Conservation (phyloP, 1,140 invertebrate species). For the Lanistes nyassanus region DNA sequence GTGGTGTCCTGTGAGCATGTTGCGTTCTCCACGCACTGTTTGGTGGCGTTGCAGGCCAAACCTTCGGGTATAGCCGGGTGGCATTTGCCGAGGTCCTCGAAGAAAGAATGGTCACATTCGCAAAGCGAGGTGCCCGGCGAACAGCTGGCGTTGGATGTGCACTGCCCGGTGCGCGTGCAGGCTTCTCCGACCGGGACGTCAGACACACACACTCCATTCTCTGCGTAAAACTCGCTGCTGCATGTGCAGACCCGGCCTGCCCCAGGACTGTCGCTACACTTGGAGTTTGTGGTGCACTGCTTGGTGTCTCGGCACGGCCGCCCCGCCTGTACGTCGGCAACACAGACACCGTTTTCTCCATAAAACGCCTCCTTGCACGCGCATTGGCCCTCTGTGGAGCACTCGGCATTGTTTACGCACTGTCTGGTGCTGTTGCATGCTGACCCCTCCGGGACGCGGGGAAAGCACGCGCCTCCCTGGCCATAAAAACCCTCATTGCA, state of each 20-base stretch:
- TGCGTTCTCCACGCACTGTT: slow-evolving; percentile 30
- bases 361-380: slow-evolving; percentile 17
- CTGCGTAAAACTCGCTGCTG: slow-evolving; percentile 16
- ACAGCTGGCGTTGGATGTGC: slow-evolving; percentile 24
- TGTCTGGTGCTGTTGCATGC: slow-evolving; percentile 9
- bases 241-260: slow-evolving; percentile 12
- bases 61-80: slow-evolving; percentile 3
- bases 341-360: slow-evolving; percentile 14
- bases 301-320: slow-evolving; percentile 7
- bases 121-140: slow-evolving; percentile 7
- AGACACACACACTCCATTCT: slow-evolving; percentile 15
- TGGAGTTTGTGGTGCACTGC: slow-evolving; percentile 26
- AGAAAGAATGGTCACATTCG: slow-evolving; percentile 22
- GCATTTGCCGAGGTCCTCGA: slow-evolving; percentile 20
- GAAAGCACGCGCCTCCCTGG: slow-evolving; percentile 7
- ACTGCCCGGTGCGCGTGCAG: slow-evolving; percentile 20
- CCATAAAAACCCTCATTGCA: slow-evolving; percentile 23
- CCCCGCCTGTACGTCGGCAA: not conserved
- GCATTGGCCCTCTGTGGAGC: slow-evolving; percentile 16
- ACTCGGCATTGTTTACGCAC: slow-evolving; percentile 28
- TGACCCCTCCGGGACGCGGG: not conserved
- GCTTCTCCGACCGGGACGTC: not conserved
- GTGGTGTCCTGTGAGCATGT: slow-evolving; percentile 9
- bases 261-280: not conserved
- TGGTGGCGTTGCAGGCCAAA: slow-evolving; percentile 15